Evolutionary conservation across 2,113 vertebrate genomes (phyloP), one percentile per base, ranked within the genome.

Genomic region (Tiliqua scincoides): DNA sequence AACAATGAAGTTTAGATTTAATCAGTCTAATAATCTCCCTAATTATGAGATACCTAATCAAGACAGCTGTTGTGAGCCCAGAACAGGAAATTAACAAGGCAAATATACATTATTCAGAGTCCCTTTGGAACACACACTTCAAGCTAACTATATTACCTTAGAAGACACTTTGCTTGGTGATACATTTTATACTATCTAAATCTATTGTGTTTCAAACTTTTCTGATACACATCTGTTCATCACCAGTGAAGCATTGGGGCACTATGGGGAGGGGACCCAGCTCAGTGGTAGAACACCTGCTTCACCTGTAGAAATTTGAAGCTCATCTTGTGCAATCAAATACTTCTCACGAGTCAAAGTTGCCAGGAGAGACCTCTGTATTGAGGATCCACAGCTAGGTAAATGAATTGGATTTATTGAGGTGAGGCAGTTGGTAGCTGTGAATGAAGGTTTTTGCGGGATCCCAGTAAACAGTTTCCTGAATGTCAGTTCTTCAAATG

Each of bases 1-100:
- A 85, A 79, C 21, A 12, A 71, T 32, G 9, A 48, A 75, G 17
- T 5, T 65, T 21, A 57, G 27, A 79, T 79, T 89, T 74, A 83
- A 84, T 70, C 43, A 0, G 0, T 21, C 43, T 89, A 57, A 79
- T 84, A 84, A 82, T 62, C 25, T 80, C 76, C 81, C 79, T 80
- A 84, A 91, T 84, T 79, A 85, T 15, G 15, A 40, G 18, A 37
- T 21, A 52, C 74, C 72, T 84, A 87, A 82, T 83, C 87, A 87
- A 86, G 20, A 75, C 74, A 81, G 0, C 20, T 71, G 12, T 63
- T 83, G 27, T 78, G 87, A 91, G 78, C 3, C 57, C 14, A 0
- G 71, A 91, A 79, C 3, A 52, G 48, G 65, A 87, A 85, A 76
- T 85, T 54, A 90, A 83, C 71, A 83, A 83, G 79, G 76, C 20